phyloP scores from a whole-genome alignment of 2,888 invertebrate genomes.

The Dromius quadrimaculatus region DNA sequence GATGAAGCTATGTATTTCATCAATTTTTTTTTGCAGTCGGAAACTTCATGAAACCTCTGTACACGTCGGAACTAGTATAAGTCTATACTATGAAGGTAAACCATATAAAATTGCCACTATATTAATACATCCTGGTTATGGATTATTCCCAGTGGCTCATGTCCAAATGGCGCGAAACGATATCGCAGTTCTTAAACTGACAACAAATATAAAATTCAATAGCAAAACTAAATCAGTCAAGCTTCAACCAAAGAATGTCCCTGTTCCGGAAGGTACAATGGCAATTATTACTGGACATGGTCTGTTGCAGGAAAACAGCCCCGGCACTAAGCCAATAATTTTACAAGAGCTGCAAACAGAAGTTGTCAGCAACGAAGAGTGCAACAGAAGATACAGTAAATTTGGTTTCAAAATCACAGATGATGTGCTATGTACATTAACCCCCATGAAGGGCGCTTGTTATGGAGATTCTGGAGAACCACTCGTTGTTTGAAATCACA shows the following conservation, averaged over 20 bases:
- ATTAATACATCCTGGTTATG: too few species aligned
- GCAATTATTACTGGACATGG: conserved; percentile 13
- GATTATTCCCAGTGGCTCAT: too few species aligned
- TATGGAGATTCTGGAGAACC: not conserved
- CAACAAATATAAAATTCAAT: not conserved
- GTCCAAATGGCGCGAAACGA: too few species aligned
- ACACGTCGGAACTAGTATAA: too few species aligned
- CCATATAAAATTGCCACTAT: too few species aligned
- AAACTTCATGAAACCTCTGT: too few species aligned
- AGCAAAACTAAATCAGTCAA: not conserved
- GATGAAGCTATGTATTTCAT: too few species aligned
- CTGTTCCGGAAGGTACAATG: conserved; percentile 10
- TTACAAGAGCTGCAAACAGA: not conserved
- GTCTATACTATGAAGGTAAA: too few species aligned
- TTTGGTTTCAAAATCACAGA: not conserved
- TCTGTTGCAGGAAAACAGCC: not conserved
- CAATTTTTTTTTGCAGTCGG: too few species aligned
- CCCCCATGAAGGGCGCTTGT: not conserved
- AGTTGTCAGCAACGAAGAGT: not conserved
- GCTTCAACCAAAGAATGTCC: not conserved
- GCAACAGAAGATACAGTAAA: not conserved
- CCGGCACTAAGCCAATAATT: not conserved
- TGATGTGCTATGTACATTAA: not conserved
- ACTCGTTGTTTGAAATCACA: not conserved
- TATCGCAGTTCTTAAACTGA: not conserved